Evolutionary conservation across 2,888 invertebrate genomes (phyloP).

Genomic region (Pterostichus madidus): DNA sequence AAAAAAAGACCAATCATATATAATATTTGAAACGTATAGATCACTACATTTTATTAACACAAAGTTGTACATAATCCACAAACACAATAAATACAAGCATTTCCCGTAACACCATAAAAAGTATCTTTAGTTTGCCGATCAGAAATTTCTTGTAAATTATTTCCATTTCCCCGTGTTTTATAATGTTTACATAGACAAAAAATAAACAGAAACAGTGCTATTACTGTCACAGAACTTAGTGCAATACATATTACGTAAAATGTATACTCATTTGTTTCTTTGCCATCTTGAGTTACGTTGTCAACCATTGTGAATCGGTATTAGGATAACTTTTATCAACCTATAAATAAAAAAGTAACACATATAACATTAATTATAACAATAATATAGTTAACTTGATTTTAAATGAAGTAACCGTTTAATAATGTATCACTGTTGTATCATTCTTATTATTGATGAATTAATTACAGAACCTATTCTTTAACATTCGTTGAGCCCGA

Average conservation of each 20-base stretch:
- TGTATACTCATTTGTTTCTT: not conserved
- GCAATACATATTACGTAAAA: not conserved
- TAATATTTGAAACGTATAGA: too few relatives aligned
- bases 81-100: conserved; percentile 6
- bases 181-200: conserved; percentile 10
- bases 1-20: too few relatives aligned
- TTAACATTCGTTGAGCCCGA: too few relatives aligned
- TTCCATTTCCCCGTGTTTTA: not conserved
- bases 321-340: not conserved
- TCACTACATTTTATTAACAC: not conserved
- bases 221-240: not conserved
- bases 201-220: not conserved
- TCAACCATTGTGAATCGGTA: not conserved
- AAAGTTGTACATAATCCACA: conserved; percentile 14
- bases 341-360: not conserved
- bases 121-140: conserved; percentile 2
- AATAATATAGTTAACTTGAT: too few relatives aligned
- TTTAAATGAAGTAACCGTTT: too few relatives aligned
- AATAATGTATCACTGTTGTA: too few relatives aligned
- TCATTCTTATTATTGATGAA: too few relatives aligned
- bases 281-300: not conserved
- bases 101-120: not conserved
- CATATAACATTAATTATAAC: too few relatives aligned
- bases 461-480: too few relatives aligned
- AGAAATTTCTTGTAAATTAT: not conserved